Conservation (phyloP, 2,797 vertebrate genomes). For the Urosaurus nigricauda region DNA sequence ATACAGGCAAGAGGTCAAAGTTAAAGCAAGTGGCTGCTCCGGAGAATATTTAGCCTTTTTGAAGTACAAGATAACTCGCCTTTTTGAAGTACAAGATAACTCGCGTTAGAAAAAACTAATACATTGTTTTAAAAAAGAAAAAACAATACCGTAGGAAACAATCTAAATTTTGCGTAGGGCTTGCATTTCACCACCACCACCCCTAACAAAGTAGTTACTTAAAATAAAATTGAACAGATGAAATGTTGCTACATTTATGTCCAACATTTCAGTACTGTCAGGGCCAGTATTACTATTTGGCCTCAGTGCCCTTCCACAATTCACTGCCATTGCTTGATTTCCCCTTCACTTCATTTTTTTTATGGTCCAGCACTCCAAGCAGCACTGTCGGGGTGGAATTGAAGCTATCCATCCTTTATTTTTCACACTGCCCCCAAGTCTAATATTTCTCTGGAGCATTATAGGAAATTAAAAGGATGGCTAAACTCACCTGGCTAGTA, state of each 20-base stretch:
- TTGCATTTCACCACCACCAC: background rate
- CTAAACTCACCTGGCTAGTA: background rate
- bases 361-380: background rate
- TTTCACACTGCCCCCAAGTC: background rate
- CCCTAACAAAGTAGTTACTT: background rate
- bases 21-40: background rate
- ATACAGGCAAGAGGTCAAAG: background rate
- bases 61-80: background rate
- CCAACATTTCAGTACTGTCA: background rate
- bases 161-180: background rate
- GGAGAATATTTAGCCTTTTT: background rate
- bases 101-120: background rate
- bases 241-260: background rate
- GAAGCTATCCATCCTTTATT: background rate
- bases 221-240: background rate
- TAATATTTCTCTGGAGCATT: background rate
- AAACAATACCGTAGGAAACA: background rate
- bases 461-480: background rate
- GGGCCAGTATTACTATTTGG: background rate
- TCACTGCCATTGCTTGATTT: background rate
- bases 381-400: background rate
- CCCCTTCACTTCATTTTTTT: background rate
- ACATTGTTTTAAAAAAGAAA: background rate
- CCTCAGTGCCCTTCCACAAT: background rate
- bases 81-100: background rate